Conservation (phyloP, 1,140 invertebrate genomes). For the Penaeus vannamei region DNA sequence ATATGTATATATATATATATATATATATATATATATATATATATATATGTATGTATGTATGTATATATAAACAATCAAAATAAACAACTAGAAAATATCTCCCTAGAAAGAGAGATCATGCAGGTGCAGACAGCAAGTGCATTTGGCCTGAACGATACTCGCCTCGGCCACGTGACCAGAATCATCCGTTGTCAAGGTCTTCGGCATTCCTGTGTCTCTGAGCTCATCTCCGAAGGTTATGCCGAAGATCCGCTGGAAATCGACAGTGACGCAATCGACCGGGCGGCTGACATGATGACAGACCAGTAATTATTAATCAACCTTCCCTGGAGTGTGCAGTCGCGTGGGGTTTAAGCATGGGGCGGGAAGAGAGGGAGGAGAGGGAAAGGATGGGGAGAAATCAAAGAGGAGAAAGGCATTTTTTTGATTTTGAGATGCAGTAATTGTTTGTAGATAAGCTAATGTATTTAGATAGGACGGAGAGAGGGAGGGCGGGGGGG, state of each 20-base stretch:
- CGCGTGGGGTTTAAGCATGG: neutral
- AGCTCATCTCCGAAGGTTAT: too few species aligned
- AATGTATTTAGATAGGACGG: neutral
- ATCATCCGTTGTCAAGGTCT: too few species aligned
- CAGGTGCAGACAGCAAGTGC: neutral
- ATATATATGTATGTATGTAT: slow-evolving; percentile 16
- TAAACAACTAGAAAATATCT: neutral
- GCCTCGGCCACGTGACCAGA: too few species aligned
- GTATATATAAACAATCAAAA: neutral
- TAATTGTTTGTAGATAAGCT: neutral
- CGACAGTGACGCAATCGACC: too few species aligned
- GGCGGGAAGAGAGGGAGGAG: neutral
- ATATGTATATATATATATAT: neutral
- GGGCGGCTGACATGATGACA: too few species aligned
- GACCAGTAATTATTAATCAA: neutral
- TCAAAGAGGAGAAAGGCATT: neutral
- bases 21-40: neutral
- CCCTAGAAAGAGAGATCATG: neutral
- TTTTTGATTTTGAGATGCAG: neutral
- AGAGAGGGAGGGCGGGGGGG: too few species aligned
- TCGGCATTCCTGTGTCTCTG: too few species aligned
- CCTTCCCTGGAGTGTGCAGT: neutral
- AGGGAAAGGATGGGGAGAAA: neutral
- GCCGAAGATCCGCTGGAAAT: too few species aligned
- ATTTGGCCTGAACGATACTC: too few species aligned